Base-by-base conservation (phyloP, 2,797 vertebrate genomes). In the Diplodus sargus region DNA sequence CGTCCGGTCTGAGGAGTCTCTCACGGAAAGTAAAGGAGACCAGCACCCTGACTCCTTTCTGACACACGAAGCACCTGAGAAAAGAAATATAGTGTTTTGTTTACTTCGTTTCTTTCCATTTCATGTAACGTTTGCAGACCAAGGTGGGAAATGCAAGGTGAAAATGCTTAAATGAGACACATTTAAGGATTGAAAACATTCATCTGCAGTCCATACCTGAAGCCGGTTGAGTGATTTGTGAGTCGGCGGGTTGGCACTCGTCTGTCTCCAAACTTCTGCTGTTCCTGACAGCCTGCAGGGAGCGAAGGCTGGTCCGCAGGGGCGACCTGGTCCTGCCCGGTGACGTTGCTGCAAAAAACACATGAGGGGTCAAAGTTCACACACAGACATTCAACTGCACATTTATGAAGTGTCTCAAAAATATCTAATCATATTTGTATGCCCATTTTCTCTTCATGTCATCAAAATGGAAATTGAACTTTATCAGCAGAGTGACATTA, bases 221-320 rank as follows among this genome's bases (percentile, higher is more conserved):
- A 47, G 65, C 30, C 30, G 64, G 52, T 45, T 30, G 20, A 22
- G 15, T 12, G 47, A 90, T 89, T 20, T 91, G 93, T 28, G 63
- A 25, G 20, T 91, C 92, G 77, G 84, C 74, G 3, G 93, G 88
- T 51, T 79, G 87, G 84, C 85, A 87, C 61, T 95, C 86, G 0
- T 96, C 92, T 0, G 70, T 90, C 58, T 96, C 96, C 82, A 96
- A 74, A 82, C 94, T 96, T 7, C 94, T 87, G 53, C 96, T 96
- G 92, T 95, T 95, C 47, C 95, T 92, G 0, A 96, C 93, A 0
- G 96, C 95, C 86, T 96, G 96, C 16, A 96, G 85, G 2, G 95
- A 89, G 4, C 95, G 95, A 18, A 96, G 94, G 83, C 95, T 94
- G 25, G 94, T 95, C 70, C 89, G 87, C 76, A 94, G 90, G 54